phyloP scores from a whole-genome alignment of 2,113 vertebrate genomes.

The Percopsis transmontana region DNA sequence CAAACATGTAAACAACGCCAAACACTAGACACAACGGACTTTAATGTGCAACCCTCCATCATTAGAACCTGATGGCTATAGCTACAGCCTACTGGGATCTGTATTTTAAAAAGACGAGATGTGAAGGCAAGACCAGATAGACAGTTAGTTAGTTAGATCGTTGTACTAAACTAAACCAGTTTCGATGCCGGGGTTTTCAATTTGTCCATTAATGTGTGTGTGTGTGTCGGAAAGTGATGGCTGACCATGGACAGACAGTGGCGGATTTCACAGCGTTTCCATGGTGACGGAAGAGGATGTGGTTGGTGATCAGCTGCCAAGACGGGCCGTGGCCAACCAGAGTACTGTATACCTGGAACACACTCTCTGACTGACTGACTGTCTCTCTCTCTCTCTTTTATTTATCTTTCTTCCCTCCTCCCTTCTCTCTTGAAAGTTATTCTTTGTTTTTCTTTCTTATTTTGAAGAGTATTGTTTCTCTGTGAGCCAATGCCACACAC shows the following conservation, averaged over 20 bases:
- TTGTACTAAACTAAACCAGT: constrained; percentile 17
- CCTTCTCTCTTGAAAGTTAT: too few relatives aligned
- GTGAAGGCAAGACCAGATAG: neutral
- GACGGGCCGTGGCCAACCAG: constrained; percentile 40
- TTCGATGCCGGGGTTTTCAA: neutral
- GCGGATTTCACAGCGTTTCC: constrained; percentile 61
- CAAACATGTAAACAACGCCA: neutral
- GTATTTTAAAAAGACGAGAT: neutral
- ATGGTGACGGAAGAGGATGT: constrained; percentile 75
- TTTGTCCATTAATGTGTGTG: neutral
- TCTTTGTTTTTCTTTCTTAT: too few relatives aligned
- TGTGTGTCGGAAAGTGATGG: constrained; percentile 1
- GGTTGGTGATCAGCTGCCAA: constrained; percentile 66
- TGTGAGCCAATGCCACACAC: too few relatives aligned
- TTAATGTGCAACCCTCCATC: too few relatives aligned
- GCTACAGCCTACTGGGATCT: neutral
- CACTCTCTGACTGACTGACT: neutral
- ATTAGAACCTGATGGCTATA: neutral
- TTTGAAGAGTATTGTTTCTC: too few relatives aligned
- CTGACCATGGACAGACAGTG: constrained; percentile 22
- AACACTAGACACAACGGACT: neutral
- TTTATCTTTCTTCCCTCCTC: neutral
- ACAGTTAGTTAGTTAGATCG: too few relatives aligned
- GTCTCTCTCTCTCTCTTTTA: neutral
- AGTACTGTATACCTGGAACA: constrained; percentile 58